Evolutionary conservation across 2,113 vertebrate genomes (phyloP).

Genomic region (Larimichthys crocea): DNA sequence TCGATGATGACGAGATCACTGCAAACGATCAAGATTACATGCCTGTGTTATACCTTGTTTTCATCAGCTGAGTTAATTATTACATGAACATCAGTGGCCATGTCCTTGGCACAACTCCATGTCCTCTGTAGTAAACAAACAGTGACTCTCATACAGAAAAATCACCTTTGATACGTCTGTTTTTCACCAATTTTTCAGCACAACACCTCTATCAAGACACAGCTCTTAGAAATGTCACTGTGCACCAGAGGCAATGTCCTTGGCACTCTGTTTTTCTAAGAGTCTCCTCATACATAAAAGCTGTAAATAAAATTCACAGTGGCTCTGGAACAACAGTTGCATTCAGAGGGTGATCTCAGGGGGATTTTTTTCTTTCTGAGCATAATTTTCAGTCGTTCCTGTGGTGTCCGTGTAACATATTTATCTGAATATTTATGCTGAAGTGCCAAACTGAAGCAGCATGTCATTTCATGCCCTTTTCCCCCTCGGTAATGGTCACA

Average conservation of each 20-base stretch:
- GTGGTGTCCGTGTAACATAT: background rate
- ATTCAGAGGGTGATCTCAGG: background rate
- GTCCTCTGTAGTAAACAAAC: slow-evolving; percentile 9
- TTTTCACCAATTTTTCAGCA: background rate
- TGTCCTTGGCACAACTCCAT: slow-evolving; percentile 9
- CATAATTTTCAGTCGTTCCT: background rate
- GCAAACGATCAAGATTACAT: slow-evolving; percentile 20
- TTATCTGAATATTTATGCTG: background rate
- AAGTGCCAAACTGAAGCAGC: slow-evolving; percentile 13
- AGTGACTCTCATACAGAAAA: background rate
- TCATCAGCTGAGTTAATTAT: slow-evolving; percentile 11
- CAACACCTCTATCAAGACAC: background rate
- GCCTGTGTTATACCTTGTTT: slow-evolving; percentile 15
- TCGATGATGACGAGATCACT: slow-evolving; percentile 6
- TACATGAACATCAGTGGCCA: background rate
- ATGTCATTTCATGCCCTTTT: slow-evolving; percentile 28
- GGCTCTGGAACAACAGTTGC: background rate
- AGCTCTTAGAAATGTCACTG: background rate
- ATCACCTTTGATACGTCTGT: background rate
- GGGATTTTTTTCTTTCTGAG: background rate
- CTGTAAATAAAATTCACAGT: background rate
- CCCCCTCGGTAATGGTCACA: background rate
- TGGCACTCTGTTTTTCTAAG: background rate
- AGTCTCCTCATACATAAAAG: background rate
- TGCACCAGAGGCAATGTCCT: background rate